Conservation (phyloP, 1,140 invertebrate genomes). For the Eupristina koningsbergeri region DNA sequence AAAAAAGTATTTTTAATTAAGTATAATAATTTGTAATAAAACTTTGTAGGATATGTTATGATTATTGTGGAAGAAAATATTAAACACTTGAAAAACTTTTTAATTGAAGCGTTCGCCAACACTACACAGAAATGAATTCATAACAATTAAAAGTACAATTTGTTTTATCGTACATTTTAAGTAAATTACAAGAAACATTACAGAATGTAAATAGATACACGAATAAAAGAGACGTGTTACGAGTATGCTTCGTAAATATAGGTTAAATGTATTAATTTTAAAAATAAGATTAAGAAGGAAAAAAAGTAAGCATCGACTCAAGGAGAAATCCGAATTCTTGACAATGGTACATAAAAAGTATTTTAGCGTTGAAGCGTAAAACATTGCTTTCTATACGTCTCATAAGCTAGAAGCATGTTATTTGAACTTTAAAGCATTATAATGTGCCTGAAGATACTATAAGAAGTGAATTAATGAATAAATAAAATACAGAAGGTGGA, state of each 20-base stretch:
- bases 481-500: slow-evolving; percentile 32
- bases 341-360: not conserved
- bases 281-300: no score
- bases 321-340: not conserved
- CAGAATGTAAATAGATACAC: no score
- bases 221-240: no score
- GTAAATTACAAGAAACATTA: no score
- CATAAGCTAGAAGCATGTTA: slow-evolving; percentile 10
- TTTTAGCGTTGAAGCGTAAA: not conserved
- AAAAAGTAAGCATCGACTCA: no score
- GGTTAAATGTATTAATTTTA: no score
- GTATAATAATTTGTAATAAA: not conserved
- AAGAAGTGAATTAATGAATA: slow-evolving; percentile 34
- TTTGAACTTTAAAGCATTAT: slow-evolving; percentile 26
- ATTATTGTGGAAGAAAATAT: not conserved
- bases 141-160: no score
- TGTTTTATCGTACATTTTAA: no score
- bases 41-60: not conserved
- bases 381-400: not conserved
- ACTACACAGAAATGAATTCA: no score
- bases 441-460: not conserved
- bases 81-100: not conserved
- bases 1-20: no score
- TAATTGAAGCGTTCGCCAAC: no score
- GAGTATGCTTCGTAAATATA: no score